A percentile compares a stretch with the other conserved stretches of the same genome.
phyloP scores from a whole-genome alignment of 2,797 vertebrate genomes.

The Lithobates pipiens region DNA sequence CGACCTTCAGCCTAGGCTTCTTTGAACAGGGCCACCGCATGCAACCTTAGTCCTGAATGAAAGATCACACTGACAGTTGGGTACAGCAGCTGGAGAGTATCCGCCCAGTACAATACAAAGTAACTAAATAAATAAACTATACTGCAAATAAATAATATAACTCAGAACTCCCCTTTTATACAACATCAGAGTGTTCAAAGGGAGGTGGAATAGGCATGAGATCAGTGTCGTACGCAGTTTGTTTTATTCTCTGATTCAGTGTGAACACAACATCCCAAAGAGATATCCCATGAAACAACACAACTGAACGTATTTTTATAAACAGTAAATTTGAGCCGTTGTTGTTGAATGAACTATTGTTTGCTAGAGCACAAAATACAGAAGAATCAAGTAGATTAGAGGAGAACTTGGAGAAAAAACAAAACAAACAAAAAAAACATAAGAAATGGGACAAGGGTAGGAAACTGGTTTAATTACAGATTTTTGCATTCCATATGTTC shows the following conservation, averaged over 20 bases:
- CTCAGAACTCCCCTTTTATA: conserved; percentile 6
- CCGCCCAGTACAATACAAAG: not conserved
- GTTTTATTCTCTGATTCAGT: not conserved
- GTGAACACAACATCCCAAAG: not conserved
- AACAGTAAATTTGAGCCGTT: not conserved
- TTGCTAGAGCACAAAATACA: not conserved
- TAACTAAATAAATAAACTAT: conserved; percentile 27
- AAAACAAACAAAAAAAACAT: not conserved
- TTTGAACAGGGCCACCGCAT: not conserved
- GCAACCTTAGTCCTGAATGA: conserved; percentile 22
- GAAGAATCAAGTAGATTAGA: not conserved
- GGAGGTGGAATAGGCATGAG: not conserved
- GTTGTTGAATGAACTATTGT: not conserved
- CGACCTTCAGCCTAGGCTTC: not conserved
- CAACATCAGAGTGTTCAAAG: conserved; percentile 6
- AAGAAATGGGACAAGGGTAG: not conserved
- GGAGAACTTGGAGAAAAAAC: not conserved
- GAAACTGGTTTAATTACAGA: conserved; percentile 27
- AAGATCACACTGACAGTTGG: conserved; percentile 18
- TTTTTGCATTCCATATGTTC: conserved; percentile 12
- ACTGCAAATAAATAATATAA: conserved; percentile 25
- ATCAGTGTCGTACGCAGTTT: not conserved
- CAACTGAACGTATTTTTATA: conserved; percentile 4
- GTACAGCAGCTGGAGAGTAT: conserved; percentile 34
- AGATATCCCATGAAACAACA: not conserved